phyloP scores from a whole-genome alignment of 1,140 invertebrate genomes.

The Xylocopa sonorina region DNA sequence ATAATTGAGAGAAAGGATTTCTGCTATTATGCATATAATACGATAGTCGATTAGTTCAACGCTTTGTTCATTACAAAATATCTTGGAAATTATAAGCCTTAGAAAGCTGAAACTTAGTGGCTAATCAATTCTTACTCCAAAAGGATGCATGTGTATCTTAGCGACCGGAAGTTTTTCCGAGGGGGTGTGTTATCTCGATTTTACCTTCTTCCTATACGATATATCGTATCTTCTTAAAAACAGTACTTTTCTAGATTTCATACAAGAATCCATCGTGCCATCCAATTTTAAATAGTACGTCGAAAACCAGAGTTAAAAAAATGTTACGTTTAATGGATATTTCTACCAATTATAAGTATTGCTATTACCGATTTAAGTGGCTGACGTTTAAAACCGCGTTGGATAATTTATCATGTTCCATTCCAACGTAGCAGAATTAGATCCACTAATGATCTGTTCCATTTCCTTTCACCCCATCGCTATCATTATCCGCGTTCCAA shows the following conservation, averaged over 20 bases:
- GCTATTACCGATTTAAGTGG: neutral
- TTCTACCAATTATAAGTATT: neutral
- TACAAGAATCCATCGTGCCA: neutral
- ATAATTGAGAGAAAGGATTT: neutral
- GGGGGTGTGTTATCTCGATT: too few species aligned
- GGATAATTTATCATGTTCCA: slow-evolving; percentile 38
- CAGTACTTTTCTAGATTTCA: neutral
- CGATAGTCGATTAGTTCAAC: too few species aligned
- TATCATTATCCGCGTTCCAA: slow-evolving; percentile 60
- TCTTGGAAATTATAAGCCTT: too few species aligned
- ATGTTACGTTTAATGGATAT: too few species aligned
- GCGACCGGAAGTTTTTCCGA: too few species aligned
- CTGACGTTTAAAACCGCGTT: neutral
- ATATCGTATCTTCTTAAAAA: too few species aligned
- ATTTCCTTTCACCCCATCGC: slow-evolving; percentile 43
- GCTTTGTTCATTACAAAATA: too few species aligned
- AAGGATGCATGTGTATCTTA: too few species aligned
- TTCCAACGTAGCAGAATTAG: slow-evolving; percentile 28
- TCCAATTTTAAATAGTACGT: neutral
- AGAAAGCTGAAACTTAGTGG: too few species aligned
- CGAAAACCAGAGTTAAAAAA: neutral
- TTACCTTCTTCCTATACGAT: too few species aligned
- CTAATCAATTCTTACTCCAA: too few species aligned
- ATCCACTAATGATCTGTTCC: slow-evolving; percentile 43
- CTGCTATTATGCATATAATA: too few species aligned